A percentile compares a stretch with the other conserved stretches of the same genome.
These are phyloP conservation scores for Periphyllus acericola DNA, from an alignment of 2,888 invertebrate species.

Conservation along the genomic window DNA sequence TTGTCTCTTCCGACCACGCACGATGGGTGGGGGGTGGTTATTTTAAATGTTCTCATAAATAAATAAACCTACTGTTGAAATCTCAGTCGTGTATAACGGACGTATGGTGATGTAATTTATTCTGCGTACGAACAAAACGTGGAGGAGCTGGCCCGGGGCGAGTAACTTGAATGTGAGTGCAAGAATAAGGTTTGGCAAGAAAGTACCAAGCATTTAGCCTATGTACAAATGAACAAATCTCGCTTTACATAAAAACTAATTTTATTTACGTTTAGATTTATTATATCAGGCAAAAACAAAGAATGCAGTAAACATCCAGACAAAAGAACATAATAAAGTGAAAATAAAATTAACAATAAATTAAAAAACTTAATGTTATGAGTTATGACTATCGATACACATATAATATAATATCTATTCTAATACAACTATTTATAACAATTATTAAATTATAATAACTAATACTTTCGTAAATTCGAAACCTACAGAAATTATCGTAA, in stretches of 20 bases:
- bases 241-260: background rate
- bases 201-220: too few relatives aligned
- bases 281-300: slow-evolving; percentile 28
- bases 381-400: slow-evolving; percentile 12
- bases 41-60: too few relatives aligned
- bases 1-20: too few relatives aligned
- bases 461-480: background rate
- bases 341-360: slow-evolving; percentile 24
- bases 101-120: too few relatives aligned
- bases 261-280: slow-evolving; percentile 38
- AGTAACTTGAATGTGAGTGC: too few relatives aligned
- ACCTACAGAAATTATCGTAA: background rate
- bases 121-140: too few relatives aligned
- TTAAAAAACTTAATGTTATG: slow-evolving; percentile 7
- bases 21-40: too few relatives aligned
- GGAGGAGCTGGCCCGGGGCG: too few relatives aligned
- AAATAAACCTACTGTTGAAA: too few relatives aligned
- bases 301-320: background rate
- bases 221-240: too few relatives aligned
- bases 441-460: background rate
- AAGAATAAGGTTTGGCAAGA: too few relatives aligned
- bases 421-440: background rate
- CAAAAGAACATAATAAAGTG: background rate
- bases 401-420: background rate
- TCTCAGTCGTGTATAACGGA: too few relatives aligned